phyloP scores from a whole-genome alignment of 2,888 invertebrate species.

The Eudasyphora cyanicolor region DNA sequence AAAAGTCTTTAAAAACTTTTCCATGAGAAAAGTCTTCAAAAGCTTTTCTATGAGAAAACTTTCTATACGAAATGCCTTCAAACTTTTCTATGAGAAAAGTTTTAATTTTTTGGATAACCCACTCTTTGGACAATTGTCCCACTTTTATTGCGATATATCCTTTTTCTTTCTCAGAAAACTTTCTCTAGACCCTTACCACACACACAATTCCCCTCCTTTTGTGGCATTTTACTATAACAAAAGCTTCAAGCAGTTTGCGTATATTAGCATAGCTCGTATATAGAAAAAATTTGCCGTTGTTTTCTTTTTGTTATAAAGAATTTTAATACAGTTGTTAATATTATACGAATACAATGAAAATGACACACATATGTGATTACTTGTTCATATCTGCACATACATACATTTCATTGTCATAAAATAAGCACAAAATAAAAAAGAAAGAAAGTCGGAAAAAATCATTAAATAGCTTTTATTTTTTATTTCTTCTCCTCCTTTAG shows the following conservation, averaged over 20 bases:
- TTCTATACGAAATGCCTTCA: too few species aligned
- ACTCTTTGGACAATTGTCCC: too few species aligned
- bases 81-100: too few species aligned
- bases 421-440: neutral
- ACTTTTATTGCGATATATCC: neutral
- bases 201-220: neutral
- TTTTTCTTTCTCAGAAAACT: neutral
- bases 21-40: too few species aligned
- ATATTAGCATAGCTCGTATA: neutral
- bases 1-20: too few species aligned
- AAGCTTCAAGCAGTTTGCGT: neutral
- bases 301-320: conserved; percentile 5
- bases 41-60: too few species aligned
- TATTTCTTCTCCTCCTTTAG: neutral
- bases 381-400: neutral
- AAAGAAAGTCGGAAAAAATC: neutral
- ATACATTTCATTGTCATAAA: neutral
- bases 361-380: neutral
- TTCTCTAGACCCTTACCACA: neutral
- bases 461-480: neutral
- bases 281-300: neutral
- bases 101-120: too few species aligned
- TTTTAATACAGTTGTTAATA: conserved; percentile 32
- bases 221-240: neutral
- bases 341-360: neutral